A percentile compares a stretch with the other conserved stretches of the same genome.
These are phyloP conservation scores for Pipistrellus pipistrellus DNA, from an alignment of 2,797 vertebrate species.

Conservation along the genomic window DNA sequence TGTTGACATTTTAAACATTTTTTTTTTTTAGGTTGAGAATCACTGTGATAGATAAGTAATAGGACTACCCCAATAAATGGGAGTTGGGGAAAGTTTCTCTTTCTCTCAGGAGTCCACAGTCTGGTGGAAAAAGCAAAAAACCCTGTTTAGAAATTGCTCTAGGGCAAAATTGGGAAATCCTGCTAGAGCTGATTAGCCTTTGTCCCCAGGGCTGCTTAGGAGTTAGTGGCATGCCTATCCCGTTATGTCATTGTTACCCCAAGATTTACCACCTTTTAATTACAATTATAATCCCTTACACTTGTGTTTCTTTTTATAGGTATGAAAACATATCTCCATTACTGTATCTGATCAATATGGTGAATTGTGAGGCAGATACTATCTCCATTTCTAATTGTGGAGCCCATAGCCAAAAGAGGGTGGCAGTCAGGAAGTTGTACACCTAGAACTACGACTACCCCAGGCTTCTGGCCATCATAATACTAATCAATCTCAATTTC, in stretches of 20 bases:
- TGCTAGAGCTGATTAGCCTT: not conserved
- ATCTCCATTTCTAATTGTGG: not conserved
- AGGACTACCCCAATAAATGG: not conserved
- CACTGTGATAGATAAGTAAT: not conserved
- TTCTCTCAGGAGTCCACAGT: not conserved
- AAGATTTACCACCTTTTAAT: not conserved
- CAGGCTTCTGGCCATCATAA: not conserved
- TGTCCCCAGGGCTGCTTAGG: not conserved
- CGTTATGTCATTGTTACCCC: not conserved
- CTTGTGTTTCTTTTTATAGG: not conserved
- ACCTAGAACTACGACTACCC: not conserved
- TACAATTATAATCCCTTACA: not conserved
- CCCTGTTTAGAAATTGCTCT: not conserved
- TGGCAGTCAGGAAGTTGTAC: not conserved
- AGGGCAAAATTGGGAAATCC: not conserved
- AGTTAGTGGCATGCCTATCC: not conserved
- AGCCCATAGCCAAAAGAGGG: not conserved
- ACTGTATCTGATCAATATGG: not conserved
- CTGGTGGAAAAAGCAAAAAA: not conserved
- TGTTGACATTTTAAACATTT: not conserved
- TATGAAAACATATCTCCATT: not conserved
- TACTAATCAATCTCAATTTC: slow-evolving; percentile 52
- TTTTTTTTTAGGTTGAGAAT: not conserved
- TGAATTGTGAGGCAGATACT: not conserved
- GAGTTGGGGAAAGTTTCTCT: not conserved